Conservation (phyloP, 2,797 vertebrate genomes). For the Artibeus lituratus region DNA sequence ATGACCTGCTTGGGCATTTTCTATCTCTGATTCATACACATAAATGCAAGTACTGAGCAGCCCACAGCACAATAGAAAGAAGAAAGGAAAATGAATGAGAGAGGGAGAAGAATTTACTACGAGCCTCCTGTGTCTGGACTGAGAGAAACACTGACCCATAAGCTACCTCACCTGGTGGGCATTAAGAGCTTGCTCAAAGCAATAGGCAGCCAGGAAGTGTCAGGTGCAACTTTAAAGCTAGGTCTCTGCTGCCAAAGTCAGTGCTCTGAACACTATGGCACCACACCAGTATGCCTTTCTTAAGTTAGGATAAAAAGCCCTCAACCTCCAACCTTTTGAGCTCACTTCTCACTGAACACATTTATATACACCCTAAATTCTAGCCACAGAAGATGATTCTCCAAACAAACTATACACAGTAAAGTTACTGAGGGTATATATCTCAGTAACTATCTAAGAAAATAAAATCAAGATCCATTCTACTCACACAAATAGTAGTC, state of each 20-base stretch:
- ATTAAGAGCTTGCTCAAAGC: background rate
- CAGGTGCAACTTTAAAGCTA: background rate
- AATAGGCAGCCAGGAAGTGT: background rate
- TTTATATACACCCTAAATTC: background rate
- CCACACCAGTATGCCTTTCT: background rate
- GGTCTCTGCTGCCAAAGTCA: background rate
- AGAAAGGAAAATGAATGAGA: background rate
- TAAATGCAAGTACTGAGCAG: background rate
- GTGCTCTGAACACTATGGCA: background rate
- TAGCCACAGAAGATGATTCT: background rate
- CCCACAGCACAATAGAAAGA: background rate
- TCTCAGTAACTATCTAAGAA: too few relatives aligned
- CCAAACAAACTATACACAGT: background rate
- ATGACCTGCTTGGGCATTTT: background rate
- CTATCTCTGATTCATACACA: background rate
- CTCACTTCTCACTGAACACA: background rate
- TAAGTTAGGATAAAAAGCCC: background rate
- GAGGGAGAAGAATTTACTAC: background rate
- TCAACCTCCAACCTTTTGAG: background rate
- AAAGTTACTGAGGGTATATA: background rate
- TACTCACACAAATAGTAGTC: background rate
- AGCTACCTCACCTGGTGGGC: background rate
- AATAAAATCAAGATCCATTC: background rate
- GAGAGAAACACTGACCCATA: background rate
- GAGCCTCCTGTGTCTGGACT: background rate